Evolutionary conservation across 2,888 invertebrate genomes (phyloP).

Genomic region (Idaea biselata): DNA sequence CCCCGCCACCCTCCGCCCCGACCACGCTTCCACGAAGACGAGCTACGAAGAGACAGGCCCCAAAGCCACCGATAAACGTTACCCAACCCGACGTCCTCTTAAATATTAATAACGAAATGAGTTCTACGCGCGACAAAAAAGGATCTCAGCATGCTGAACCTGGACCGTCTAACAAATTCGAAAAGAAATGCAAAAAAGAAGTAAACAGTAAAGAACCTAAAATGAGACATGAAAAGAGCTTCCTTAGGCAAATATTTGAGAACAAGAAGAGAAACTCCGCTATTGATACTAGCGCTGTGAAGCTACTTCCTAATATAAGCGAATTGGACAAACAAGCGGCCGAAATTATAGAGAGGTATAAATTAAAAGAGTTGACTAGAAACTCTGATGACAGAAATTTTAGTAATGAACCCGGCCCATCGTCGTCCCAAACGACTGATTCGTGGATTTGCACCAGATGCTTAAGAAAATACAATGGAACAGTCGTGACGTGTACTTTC

Average conservation of each 20-base stretch:
- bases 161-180: constrained; percentile 34
- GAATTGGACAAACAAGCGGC: constrained; percentile 89
- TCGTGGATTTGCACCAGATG: constrained; percentile 65
- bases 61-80: constrained; percentile 69
- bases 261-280: constrained; percentile 63
- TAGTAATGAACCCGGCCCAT: constrained; percentile 23
- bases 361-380: constrained; percentile 43
- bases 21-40: constrained; percentile 29
- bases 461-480: constrained; percentile 58
- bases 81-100: not conserved
- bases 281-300: constrained; percentile 66
- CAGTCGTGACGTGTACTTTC: constrained; percentile 51
- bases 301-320: constrained; percentile 86
- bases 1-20: constrained; percentile 81
- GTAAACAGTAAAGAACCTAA: constrained; percentile 48
- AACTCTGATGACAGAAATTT: constrained; percentile 13
- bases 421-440: constrained; percentile 28
- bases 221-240: constrained; percentile 74
- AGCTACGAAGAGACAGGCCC: constrained; percentile 76
- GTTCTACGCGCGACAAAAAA: constrained; percentile 15
- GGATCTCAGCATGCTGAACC: constrained; percentile 6
- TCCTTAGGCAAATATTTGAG: constrained; percentile 76
- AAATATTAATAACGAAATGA: constrained; percentile 31
- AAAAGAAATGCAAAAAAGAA: constrained; percentile 55
- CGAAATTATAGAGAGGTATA: constrained; percentile 83